A percentile compares a stretch with the other conserved stretches of the same genome.
Conservation (phyloP, 2,113 vertebrate genomes). For the Crotalus tigris region DNA sequence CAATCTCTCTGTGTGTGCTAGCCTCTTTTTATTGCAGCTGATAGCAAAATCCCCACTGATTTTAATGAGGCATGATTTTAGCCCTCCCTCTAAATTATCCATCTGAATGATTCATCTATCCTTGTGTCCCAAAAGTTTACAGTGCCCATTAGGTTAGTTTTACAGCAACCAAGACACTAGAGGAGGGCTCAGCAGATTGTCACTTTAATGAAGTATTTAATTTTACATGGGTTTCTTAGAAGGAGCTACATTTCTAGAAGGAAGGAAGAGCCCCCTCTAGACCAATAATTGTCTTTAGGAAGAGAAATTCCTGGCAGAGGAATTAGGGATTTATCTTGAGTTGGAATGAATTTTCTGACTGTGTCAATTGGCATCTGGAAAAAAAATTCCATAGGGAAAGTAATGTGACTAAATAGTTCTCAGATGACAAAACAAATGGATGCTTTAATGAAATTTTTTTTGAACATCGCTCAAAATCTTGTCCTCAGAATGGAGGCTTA, state of each 20-base stretch:
- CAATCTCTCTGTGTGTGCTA: neutral
- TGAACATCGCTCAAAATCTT: slow-evolving; percentile 56
- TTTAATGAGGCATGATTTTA: neutral
- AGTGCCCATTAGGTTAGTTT: slow-evolving; percentile 26
- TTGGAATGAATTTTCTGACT: slow-evolving; percentile 60
- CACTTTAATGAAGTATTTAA: slow-evolving; percentile 60
- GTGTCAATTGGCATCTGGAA: slow-evolving; percentile 54
- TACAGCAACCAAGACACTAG: slow-evolving; percentile 50
- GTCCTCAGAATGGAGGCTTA: slow-evolving; percentile 45
- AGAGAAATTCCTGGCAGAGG: slow-evolving; percentile 57
- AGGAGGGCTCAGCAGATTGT: slow-evolving; percentile 41
- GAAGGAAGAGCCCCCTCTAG: slow-evolving; percentile 49
- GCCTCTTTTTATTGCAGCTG: neutral
- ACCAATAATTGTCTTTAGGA: slow-evolving; percentile 58
- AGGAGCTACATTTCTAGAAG: slow-evolving; percentile 58
- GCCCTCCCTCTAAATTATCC: slow-evolving; percentile 14
- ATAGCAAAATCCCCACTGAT: neutral
- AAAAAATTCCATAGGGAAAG: slow-evolving; percentile 52
- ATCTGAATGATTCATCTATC: slow-evolving; percentile 11
- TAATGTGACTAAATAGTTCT: slow-evolving; percentile 62
- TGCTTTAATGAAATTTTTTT: slow-evolving; percentile 64
- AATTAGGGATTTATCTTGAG: slow-evolving; percentile 54
- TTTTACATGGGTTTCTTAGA: slow-evolving; percentile 49
- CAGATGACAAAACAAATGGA: slow-evolving; percentile 63
- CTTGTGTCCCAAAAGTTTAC: slow-evolving; percentile 30